These are phyloP conservation scores for Ibidorhyncha struthersii DNA, from an alignment of 2,113 vertebrate species.

Conservation along the genomic window DNA sequence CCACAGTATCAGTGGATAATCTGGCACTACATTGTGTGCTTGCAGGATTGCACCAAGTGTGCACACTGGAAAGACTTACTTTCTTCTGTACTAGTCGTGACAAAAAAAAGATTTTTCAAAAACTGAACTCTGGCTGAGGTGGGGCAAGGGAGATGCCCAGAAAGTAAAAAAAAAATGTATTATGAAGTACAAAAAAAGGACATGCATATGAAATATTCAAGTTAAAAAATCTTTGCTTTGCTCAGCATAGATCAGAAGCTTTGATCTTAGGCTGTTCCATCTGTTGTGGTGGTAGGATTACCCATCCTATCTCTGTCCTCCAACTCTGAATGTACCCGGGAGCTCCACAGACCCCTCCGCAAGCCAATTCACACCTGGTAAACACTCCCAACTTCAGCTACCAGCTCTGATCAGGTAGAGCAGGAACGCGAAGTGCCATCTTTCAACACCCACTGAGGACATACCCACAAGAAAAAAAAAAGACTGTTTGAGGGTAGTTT, in stretches of 20 bases:
- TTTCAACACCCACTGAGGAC: not conserved
- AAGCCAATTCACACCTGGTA: rapidly evolving
- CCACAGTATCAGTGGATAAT: not conserved
- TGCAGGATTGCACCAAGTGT: not conserved
- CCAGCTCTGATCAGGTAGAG: not conserved
- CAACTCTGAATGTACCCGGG: not conserved
- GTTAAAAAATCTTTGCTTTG: not conserved
- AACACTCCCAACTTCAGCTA: not conserved
- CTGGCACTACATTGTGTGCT: not conserved
- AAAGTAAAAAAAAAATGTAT: not conserved
- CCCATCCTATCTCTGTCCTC: not conserved
- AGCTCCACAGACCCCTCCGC: not conserved
- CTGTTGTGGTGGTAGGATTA: not conserved
- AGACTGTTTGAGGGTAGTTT: not conserved
- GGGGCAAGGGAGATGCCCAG: not conserved
- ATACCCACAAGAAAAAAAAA: not conserved
- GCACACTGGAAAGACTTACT: not conserved
- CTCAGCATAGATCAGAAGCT: not conserved
- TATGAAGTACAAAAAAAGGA: not conserved
- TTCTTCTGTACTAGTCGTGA: not conserved
- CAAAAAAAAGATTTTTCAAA: not conserved
- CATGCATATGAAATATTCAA: not conserved
- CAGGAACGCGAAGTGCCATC: not conserved
- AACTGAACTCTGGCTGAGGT: not conserved
- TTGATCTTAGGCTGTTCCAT: not conserved